Base-by-base conservation (phyloP, 1,140 invertebrate species). In the Caenorhabditis elegans region DNA sequence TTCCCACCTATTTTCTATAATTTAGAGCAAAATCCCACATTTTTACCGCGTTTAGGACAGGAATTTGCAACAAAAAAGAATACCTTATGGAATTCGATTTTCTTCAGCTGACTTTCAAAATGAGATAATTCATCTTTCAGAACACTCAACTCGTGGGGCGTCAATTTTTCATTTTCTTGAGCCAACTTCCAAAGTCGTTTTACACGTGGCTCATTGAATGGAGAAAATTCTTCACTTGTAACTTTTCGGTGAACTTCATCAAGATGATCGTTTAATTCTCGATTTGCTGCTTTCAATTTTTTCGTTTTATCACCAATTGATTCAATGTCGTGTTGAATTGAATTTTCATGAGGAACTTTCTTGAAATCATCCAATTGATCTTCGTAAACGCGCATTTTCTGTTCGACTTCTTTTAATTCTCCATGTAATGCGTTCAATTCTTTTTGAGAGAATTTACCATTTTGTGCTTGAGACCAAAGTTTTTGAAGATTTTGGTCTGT, bases 291-390 rank as follows among this genome's bases (percentile, higher is more conserved):
- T 31, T 70, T 70, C 34, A 70, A 24, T 34, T 70, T 36, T 39
- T 70, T 70, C 0, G 60, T 39, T 39, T 39, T 39, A 5, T 70
- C 34, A 22, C 60, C 60, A 70, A 70, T 70, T 1, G 11, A 5
- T 13, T 70, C 60, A n/a, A 36, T 70, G 22, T 70, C 60, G 13
- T 70, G 60, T 22, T 70, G 60, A 70, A 70, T 39, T 1, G 60
- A 70, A 24, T 70, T 70, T 31, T 70, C 60, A n/a, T 70, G 60
- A 4, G 60, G 60, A 22, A 70, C 60, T 39, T 70, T 70, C 19
- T 70, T 70, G 60, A 70, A 70, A 70, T 70, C 60, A 13, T 70
- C 60, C 22, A 70, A 22, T 13, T 70, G 60, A 39, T 70, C 60
- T 39, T 70, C 60, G 22, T 70, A 70, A 39, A 39, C n/a, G 10